These are phyloP conservation scores for Selene dorsalis DNA, from an alignment of 2,797 vertebrate genomes.

Conservation along the genomic window DNA sequence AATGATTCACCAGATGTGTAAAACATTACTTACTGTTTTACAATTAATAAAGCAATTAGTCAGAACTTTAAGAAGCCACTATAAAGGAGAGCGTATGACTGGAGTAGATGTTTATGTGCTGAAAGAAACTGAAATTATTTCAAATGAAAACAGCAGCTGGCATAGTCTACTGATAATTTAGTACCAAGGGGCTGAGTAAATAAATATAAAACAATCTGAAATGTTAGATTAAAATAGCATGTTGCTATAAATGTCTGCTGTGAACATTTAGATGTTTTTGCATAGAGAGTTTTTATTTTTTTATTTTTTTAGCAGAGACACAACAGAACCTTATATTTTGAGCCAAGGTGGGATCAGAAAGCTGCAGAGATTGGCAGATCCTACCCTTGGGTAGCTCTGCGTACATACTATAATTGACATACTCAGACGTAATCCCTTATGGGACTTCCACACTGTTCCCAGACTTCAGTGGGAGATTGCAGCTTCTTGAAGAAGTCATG, in stretches of 20 bases:
- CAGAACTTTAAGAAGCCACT: no score
- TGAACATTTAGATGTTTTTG: constrained; percentile 24
- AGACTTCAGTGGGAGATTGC: constrained; percentile 78
- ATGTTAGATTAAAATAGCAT: not conserved
- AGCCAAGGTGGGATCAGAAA: constrained; percentile 54
- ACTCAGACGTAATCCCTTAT: constrained; percentile 74
- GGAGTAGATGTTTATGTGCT: not conserved
- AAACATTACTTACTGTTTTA: not conserved
- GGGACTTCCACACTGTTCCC: constrained; percentile 74
- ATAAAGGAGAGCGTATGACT: not conserved
- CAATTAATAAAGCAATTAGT: not conserved
- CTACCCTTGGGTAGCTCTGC: constrained; percentile 66
- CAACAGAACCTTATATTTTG: constrained; percentile 38
- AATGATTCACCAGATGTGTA: not conserved
- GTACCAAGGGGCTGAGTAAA: not conserved
- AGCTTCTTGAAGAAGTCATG: constrained; percentile 79
- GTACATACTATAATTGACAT: constrained; percentile 79
- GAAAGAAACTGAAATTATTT: not conserved
- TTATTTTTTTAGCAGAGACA: constrained; percentile 33
- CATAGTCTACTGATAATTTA: constrained; percentile 1
- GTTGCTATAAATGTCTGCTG: not conserved
- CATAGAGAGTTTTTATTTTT: not conserved
- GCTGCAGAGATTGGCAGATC: constrained; percentile 63
- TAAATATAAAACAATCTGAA: not conserved
- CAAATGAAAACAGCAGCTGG: constrained; percentile 22